phyloP scores from a whole-genome alignment of 1,140 invertebrate genomes.

The Pseudachorutes palmiensis region DNA sequence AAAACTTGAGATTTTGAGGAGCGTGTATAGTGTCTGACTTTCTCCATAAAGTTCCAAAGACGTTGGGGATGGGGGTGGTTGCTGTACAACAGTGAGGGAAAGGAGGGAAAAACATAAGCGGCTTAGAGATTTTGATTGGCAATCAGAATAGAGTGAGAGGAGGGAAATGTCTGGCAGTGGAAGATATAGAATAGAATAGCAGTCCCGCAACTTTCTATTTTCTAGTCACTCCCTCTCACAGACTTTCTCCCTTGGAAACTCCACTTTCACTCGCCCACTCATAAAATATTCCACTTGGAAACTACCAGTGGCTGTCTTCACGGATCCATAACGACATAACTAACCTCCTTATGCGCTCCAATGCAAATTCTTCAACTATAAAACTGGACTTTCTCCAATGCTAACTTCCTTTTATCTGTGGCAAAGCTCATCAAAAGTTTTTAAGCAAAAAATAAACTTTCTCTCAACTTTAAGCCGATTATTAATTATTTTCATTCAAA shows the following conservation, averaged over 20 bases:
- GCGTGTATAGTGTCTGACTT: too few species aligned
- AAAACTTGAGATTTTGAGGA: not conserved
- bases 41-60: too few species aligned
- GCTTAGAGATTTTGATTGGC: slow-evolving; percentile 37
- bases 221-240: not conserved
- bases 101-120: slow-evolving; percentile 26
- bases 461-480: too few species aligned
- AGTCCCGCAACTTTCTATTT: not conserved
- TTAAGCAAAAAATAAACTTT: too few species aligned
- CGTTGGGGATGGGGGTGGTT: too few species aligned
- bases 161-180: slow-evolving; percentile 20
- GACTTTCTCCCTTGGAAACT: not conserved
- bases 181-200: slow-evolving; percentile 22
- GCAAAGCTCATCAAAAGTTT: too few species aligned
- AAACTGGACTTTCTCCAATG: too few species aligned
- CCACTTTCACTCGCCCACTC: not conserved
- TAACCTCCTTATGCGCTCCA: too few species aligned
- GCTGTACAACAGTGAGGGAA: not conserved
- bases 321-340: not conserved
- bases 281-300: not conserved
- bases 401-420: too few species aligned
- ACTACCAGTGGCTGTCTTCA: not conserved
- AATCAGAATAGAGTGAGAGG: slow-evolving; percentile 33
- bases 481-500: too few species aligned
- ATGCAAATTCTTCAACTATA: too few species aligned